Evolutionary conservation across 64 coral and sea anemone species (phyloP), one percentile per base, ranked within the genome.

Genomic region (Montipora efflorescens): DNA sequence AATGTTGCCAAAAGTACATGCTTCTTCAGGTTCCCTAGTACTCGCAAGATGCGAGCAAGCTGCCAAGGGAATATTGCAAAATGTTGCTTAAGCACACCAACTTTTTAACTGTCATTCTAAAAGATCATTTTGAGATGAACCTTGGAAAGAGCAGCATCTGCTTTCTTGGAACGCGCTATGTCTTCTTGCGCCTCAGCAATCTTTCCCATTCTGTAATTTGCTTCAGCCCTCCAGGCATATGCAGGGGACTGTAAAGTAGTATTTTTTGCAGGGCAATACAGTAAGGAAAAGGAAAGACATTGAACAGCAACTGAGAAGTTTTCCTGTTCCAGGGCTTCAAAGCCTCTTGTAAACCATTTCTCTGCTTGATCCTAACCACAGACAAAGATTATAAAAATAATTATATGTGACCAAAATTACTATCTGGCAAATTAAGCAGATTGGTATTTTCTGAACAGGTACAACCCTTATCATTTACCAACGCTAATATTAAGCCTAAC

Each of bases 301-400:
- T 71, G 82, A 13, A 45, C 45, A 68, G 82, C 43, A 69, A 86
- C 10, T 21, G 64, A 49, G 8, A 47, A 86, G 45, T 50, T 86
- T 44, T 71, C 82, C n/a, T 70, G 45, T 69, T 86, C 66, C 36
- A 50, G 66, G 16, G 82, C 82, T 22, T 86, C 82, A 72, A 48
- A 72, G 13, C 82, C 82, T 86, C 82, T 70, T 48, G 46, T 20
- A 4, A 72, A 21, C 82, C 82, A 86, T 50, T 86, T 86, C 45
- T 86, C 82, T 71, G 82, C 44, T 11, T 71, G 28, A 71, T 51
- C 82, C 82, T 84, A 36, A 10, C 20, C 5, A 15, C 11, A 44
- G 46, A 84, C 19, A 68, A 44, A 68, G 44, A 14, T 12, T 0
- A 19, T 4, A 49, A 3, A 45, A 45, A 14, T 15, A 76, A 43